A percentile compares a stretch with the other conserved stretches of the same genome.
These are phyloP conservation scores for Glaucopsyche alexis DNA, from an alignment of 2,888 invertebrate genomes.

Conservation along the genomic window DNA sequence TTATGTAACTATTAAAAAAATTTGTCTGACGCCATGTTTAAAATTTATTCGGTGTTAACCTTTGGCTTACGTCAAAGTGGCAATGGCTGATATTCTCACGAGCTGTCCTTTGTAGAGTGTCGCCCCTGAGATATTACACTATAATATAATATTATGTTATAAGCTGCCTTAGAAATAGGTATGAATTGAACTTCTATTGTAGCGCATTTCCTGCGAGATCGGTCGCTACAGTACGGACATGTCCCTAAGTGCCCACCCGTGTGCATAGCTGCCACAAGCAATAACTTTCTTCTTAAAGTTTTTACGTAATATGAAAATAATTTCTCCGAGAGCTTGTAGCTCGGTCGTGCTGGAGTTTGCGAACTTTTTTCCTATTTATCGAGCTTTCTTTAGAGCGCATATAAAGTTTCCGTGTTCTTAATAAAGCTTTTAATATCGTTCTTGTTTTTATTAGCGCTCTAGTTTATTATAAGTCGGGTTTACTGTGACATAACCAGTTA, in stretches of 20 bases:
- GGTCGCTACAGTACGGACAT: background rate
- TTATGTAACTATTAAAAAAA: too few relatives aligned
- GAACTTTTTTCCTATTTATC: conserved; percentile 7
- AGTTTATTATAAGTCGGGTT: background rate
- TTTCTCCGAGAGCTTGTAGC: conserved; percentile 15
- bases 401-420: conserved; percentile 27
- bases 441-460: conserved; percentile 24
- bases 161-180: too few relatives aligned
- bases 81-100: too few relatives aligned
- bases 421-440: conserved; percentile 29
- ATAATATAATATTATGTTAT: too few relatives aligned
- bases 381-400: conserved; percentile 23
- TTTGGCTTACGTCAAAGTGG: too few relatives aligned
- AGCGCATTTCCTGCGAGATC: background rate
- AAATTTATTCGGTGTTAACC: too few relatives aligned
- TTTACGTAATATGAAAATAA: conserved; percentile 24
- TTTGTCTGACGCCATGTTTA: too few relatives aligned
- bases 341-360: conserved; percentile 11
- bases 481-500: background rate
- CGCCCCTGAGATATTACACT: too few relatives aligned
- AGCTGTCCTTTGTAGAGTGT: too few relatives aligned
- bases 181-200: background rate
- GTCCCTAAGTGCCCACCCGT: background rate
- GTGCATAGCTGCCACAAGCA: conserved; percentile 1
- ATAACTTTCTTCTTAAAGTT: background rate